These are phyloP conservation scores for Alitta virens DNA, from an alignment of 2,888 invertebrate species.

Conservation along the genomic window DNA sequence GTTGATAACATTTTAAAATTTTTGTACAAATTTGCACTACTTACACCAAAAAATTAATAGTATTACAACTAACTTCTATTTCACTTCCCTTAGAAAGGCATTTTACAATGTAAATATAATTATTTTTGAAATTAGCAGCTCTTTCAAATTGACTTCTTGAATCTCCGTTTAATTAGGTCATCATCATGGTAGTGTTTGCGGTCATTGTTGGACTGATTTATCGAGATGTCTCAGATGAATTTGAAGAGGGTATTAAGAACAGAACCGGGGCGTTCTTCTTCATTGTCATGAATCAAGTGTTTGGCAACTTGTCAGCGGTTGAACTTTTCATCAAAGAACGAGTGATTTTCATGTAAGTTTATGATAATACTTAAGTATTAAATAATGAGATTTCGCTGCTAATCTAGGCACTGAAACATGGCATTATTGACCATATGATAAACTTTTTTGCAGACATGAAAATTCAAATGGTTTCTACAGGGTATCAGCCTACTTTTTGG, in stretches of 20 bases:
- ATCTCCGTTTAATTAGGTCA: conserved; percentile 37
- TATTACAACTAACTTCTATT: too few relatives aligned
- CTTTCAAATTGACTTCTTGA: background rate
- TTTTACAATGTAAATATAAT: too few relatives aligned
- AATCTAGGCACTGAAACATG: too few relatives aligned
- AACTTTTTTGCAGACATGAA: conserved; percentile 20
- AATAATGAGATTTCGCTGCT: too few relatives aligned
- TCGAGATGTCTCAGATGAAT: conserved; percentile 37
- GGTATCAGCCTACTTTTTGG: conserved; percentile 27
- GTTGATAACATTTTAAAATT: too few relatives aligned
- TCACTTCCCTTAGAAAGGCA: too few relatives aligned
- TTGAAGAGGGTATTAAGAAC: conserved; percentile 44
- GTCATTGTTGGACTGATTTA: conserved; percentile 51
- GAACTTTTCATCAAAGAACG: conserved; percentile 55
- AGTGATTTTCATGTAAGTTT: conserved; percentile 52
- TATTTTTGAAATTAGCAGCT: too few relatives aligned
- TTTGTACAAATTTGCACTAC: too few relatives aligned
- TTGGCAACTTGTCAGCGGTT: conserved; percentile 52
- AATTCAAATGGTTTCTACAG: conserved; percentile 29
- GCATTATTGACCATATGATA: too few relatives aligned
- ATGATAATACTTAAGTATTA: too few relatives aligned
- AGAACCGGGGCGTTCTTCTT: conserved; percentile 55
- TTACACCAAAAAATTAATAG: too few relatives aligned
- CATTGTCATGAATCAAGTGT: conserved; percentile 53
- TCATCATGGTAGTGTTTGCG: conserved; percentile 48